Percentiles rank a stretch among this genome's conserved stretches.
Evolutionary conservation across 2,113 vertebrate species (phyloP).

Genomic region (Coptodon rendalli): DNA sequence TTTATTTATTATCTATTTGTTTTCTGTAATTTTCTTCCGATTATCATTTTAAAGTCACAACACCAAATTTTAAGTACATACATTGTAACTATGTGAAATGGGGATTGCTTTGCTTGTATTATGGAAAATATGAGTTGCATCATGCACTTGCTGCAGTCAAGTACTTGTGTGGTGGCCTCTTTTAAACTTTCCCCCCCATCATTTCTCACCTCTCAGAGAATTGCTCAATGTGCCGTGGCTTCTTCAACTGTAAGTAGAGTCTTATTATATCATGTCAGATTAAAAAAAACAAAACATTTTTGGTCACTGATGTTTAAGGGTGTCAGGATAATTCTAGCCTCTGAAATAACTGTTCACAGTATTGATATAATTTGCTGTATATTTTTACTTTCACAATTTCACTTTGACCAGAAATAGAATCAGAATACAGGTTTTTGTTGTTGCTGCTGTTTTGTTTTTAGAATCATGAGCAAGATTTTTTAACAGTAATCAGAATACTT

Average conservation of each 20-base stretch:
- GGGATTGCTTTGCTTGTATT: neutral
- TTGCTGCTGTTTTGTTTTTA: neutral
- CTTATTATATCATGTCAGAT: neutral
- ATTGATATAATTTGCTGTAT: neutral
- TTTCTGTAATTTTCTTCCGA: neutral
- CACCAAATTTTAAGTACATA: neutral
- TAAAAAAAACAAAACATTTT: rapidly evolving
- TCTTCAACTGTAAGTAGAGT: neutral
- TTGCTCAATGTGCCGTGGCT: neutral
- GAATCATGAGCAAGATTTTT: neutral
- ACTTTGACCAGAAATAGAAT: neutral
- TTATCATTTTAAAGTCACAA: neutral
- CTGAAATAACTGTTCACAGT: neutral
- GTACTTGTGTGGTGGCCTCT: neutral
- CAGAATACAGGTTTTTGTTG: neutral
- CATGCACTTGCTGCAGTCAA: neutral
- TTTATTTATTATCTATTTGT: neutral
- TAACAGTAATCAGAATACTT: neutral
- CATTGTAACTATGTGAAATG: rapidly evolving
- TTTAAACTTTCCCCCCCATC: neutral
- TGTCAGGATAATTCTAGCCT: neutral
- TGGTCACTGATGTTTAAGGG: rapidly evolving
- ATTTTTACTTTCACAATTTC: neutral
- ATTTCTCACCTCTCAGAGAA: neutral
- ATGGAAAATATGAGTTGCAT: neutral